phyloP scores from a whole-genome alignment of 1,140 invertebrate genomes.

The Acyrthosiphon pisum region DNA sequence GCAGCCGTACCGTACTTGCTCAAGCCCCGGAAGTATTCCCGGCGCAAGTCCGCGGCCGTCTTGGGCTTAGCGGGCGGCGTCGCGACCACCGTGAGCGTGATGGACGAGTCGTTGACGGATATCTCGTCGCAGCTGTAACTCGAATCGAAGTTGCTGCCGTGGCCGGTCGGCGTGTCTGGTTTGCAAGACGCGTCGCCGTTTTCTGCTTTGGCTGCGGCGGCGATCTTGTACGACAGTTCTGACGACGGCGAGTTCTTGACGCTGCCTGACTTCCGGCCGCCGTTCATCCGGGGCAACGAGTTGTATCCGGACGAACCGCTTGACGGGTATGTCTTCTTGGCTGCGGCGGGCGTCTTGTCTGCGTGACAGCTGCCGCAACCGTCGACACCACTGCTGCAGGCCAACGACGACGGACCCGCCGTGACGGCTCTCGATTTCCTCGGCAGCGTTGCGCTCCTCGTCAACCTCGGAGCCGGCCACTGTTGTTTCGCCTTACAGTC shows the following conservation, averaged over 20 bases:
- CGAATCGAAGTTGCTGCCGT: conserved; percentile 41
- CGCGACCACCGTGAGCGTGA: background rate
- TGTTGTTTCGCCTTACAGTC: conserved; percentile 40
- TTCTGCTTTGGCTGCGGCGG: background rate
- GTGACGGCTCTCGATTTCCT: conserved; percentile 47
- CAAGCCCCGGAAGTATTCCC: conserved; percentile 41
- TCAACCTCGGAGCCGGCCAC: conserved; percentile 32
- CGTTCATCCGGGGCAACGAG: conserved; percentile 60
- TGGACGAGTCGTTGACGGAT: conserved; percentile 47
- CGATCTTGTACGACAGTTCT: conserved; percentile 37
- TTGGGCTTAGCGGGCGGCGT: background rate
- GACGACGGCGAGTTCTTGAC: conserved; percentile 39
- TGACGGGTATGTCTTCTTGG: conserved; percentile 59
- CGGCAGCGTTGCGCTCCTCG: conserved; percentile 58
- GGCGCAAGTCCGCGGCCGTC: conserved; percentile 46
- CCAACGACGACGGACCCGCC: conserved; percentile 53
- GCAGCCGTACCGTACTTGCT: conserved; percentile 11
- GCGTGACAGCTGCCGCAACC: background rate
- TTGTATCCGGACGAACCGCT: conserved; percentile 62
- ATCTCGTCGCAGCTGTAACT: conserved; percentile 55
- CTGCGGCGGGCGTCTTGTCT: conserved; percentile 6
- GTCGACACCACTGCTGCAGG: background rate
- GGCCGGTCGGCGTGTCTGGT: conserved; percentile 18
- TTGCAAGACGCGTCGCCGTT: background rate
- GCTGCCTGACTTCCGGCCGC: conserved; percentile 38